Evolutionary conservation across 2,888 invertebrate species (phyloP), one percentile per base, ranked within the genome.

Genomic region (Himalopsyche kuldschensis): DNA sequence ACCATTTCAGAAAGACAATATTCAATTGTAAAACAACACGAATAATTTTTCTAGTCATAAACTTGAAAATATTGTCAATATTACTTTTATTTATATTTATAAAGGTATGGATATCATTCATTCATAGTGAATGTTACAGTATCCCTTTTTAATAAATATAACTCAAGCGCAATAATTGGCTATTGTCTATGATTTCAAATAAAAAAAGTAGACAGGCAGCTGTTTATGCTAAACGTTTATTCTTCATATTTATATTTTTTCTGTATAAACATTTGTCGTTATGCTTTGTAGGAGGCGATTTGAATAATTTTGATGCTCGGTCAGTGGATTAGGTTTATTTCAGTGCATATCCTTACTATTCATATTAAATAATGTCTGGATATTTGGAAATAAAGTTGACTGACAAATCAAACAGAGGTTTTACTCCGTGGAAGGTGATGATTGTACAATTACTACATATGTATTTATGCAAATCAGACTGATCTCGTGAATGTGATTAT

Each of bases 361-460:
- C 10, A 55, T 55, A 20, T 6, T 2, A 55, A 55, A 91, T 92
- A 55, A 91, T 92, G 90, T 92, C 92, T 82, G 94, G 94, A 85
- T 93, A 93, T 89, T 90, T 94, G 86, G 94, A 94, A 87, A 93
- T 94, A 87, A 94, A 94, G 90, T 93, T 94, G 88, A 93, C 94
- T 46, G 92, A 92, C 79, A 93, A 92, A 88, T 92, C 92, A 35
- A 92, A 93, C 88, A 90, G 93, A 87, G 93, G 93, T 80, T 90
- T 94, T 87, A 93, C 93, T 88, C 93, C 93, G 78, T 94, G 94
- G 91, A 94, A 93, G 92, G 94, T 94, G 89, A 89, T 90, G 89
- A 84, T 83, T 78, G 63, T 77, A 79, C 55, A 17, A 48, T 81
- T 55, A 85, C 79, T 76, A n/a, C n/a, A n/a, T n/a, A 83, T 81